These are phyloP conservation scores for Cenopis cana DNA, from an alignment of 2,888 invertebrate genomes.

Conservation along the genomic window DNA sequence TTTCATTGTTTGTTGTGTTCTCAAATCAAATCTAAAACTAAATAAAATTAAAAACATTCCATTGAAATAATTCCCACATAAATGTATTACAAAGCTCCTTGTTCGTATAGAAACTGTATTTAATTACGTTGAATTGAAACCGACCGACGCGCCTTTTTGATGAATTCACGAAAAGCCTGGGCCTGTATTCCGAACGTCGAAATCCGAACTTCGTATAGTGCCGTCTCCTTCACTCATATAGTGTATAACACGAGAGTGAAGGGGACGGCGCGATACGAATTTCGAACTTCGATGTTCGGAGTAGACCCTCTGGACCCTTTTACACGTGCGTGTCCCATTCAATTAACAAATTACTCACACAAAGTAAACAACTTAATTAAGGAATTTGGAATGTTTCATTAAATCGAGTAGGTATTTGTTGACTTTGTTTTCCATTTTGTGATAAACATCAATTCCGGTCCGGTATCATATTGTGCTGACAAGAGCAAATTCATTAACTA, in stretches of 20 bases:
- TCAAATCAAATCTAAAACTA: too few relatives aligned
- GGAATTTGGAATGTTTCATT: constrained; percentile 31
- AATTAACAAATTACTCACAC: constrained; percentile 36
- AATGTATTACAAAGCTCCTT: not conserved
- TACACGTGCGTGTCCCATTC: constrained; percentile 23
- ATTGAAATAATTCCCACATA: not conserved
- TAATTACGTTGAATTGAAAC: not conserved
- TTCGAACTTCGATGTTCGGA: too few relatives aligned
- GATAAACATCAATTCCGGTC: constrained; percentile 31
- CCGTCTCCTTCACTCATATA: too few relatives aligned
- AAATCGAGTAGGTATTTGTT: constrained; percentile 25
- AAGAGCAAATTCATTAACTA: not conserved
- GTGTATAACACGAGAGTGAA: too few relatives aligned
- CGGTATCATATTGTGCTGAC: constrained; percentile 15
- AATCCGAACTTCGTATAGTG: too few relatives aligned
- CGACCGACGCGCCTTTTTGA: not conserved
- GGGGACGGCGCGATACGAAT: too few relatives aligned
- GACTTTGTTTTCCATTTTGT: constrained; percentile 24
- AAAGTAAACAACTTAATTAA: constrained; percentile 35
- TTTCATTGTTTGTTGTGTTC: too few relatives aligned
- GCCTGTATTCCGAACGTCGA: too few relatives aligned
- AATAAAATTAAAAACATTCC: too few relatives aligned
- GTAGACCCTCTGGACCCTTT: too few relatives aligned
- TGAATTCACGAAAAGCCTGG: constrained; percentile 1
- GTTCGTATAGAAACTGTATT: not conserved